phyloP scores from a whole-genome alignment of 2,113 vertebrate species.

The Aplodontia rufa region DNA sequence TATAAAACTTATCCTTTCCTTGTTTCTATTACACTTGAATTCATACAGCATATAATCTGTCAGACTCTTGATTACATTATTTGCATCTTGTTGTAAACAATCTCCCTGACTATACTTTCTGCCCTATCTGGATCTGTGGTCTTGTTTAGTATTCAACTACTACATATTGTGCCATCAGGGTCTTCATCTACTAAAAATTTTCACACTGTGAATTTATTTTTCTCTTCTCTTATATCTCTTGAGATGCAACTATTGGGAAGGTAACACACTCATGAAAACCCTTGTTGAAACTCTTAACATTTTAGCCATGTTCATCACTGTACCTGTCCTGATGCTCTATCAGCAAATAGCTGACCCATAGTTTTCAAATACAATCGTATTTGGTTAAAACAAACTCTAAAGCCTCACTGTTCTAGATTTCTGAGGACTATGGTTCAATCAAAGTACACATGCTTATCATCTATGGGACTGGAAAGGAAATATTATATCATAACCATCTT shows the following conservation, averaged over 20 bases:
- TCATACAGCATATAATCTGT: not conserved
- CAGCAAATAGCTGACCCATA: not conserved
- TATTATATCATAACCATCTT: not conserved
- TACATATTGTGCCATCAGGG: too few species aligned
- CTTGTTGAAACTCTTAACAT: not conserved
- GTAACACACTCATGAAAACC: not conserved
- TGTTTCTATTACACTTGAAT: not conserved
- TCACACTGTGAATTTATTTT: not conserved
- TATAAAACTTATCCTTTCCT: not conserved
- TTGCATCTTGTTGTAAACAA: not conserved
- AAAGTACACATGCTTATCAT: not conserved
- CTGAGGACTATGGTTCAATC: not conserved
- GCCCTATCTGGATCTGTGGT: not conserved
- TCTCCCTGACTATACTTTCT: not conserved
- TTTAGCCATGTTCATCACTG: not conserved
- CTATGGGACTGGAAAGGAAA: fast-evolving
- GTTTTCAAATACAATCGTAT: not conserved
- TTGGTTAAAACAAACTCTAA: not conserved
- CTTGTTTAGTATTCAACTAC: too few species aligned
- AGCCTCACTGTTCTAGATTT: not conserved
- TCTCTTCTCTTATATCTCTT: not conserved
- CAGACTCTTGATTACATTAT: not conserved
- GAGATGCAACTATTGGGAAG: not conserved
- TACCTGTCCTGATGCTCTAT: not conserved
- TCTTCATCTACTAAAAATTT: not conserved